These are phyloP conservation scores for Lordiphosa collinella DNA, from an alignment of 1,140 invertebrate species.

Conservation along the genomic window DNA sequence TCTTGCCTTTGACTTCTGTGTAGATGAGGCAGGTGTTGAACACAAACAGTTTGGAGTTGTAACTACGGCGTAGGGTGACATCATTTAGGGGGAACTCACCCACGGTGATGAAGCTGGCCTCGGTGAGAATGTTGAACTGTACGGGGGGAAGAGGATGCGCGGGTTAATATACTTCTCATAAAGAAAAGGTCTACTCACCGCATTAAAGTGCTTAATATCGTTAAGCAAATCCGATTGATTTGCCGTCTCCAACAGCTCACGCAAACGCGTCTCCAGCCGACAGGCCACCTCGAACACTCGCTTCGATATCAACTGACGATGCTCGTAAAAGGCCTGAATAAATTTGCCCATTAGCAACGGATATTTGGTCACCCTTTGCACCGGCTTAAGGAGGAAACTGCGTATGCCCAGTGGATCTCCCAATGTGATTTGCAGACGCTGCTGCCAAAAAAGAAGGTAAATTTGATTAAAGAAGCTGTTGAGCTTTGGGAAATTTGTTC, in stretches of 20 bases:
- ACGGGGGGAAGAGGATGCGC: too few species aligned
- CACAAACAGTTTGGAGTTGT: conserved; percentile 30
- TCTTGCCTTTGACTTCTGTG: conserved; percentile 28
- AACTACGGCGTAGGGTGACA: conserved; percentile 8
- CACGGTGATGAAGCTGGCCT: conserved; percentile 20
- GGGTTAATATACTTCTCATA: too few species aligned
- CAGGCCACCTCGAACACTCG: conserved; percentile 15
- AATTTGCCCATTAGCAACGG: conserved; percentile 16
- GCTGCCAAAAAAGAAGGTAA: not conserved
- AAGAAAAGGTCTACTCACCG: too few species aligned
- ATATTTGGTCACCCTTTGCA: conserved; percentile 31
- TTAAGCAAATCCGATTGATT: conserved; percentile 42
- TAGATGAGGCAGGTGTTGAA: conserved; percentile 37
- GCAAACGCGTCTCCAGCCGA: conserved; percentile 19
- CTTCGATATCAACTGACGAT: conserved; percentile 23
- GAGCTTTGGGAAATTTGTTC: too few species aligned
- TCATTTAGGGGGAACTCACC: conserved; percentile 19
- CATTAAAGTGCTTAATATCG: conserved; percentile 31
- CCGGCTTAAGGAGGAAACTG: conserved; percentile 33
- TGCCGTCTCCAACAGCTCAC: conserved; percentile 22
- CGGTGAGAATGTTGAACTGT: conserved; percentile 19
- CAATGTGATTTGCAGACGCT: conserved; percentile 31
- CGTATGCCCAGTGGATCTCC: conserved; percentile 24
- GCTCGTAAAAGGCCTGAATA: conserved; percentile 16
- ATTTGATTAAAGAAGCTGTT: too few species aligned